These are phyloP conservation scores for Drosophila guanche DNA, from an alignment of 1,140 invertebrate species.

Conservation along the genomic window DNA sequence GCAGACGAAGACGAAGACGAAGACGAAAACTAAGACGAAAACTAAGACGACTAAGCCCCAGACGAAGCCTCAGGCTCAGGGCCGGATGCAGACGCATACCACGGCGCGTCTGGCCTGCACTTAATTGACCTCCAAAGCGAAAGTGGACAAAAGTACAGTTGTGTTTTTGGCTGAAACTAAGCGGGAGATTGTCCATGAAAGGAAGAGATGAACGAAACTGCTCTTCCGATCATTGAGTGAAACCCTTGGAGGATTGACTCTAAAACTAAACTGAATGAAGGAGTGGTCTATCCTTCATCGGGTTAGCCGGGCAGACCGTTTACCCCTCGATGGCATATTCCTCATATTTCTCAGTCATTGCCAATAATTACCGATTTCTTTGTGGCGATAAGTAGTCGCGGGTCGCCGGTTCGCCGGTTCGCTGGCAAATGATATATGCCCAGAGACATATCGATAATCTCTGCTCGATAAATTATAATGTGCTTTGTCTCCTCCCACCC, in stretches of 20 bases:
- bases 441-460: constrained; percentile 54
- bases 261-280: no score
- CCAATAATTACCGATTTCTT: constrained; percentile 26
- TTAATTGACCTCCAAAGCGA: background rate
- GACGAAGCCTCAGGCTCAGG: background rate
- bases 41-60: background rate
- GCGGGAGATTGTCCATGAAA: background rate
- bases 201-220: no score
- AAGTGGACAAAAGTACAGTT: constrained; percentile 34
- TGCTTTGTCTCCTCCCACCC: background rate
- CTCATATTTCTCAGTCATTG: background rate
- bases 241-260: no score
- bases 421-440: constrained; percentile 25
- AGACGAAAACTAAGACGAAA: background rate
- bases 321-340: no score
- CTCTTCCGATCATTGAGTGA: no score
- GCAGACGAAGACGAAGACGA: background rate
- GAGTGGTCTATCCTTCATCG: no score
- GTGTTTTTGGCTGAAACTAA: background rate
- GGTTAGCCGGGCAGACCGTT: no score
- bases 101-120: background rate
- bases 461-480: constrained; percentile 50
- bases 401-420: no score
- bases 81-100: no score
- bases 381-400: no score